Conservation (phyloP, 1,140 invertebrate genomes). For the Ladona fulva region DNA sequence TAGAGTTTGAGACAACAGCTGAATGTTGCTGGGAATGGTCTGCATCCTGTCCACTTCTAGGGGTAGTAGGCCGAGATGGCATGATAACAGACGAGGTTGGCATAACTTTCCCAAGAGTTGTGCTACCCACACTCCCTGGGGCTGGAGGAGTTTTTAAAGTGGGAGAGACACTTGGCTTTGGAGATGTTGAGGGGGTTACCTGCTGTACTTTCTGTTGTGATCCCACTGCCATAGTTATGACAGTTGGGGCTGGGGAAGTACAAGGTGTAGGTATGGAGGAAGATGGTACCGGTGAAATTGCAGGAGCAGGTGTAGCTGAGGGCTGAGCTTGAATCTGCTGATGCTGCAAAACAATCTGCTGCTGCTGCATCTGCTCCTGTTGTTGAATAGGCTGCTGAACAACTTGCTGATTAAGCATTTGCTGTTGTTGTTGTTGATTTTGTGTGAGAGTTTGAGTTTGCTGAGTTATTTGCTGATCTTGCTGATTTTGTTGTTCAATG, state of each 20-base stretch:
- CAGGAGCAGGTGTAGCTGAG: not conserved
- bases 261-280: not conserved
- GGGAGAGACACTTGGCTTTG: not conserved
- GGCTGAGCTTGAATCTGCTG: not conserved
- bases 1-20: not conserved
- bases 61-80: not conserved
- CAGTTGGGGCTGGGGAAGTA: not conserved
- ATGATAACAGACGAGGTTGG: not conserved
- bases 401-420: not conserved
- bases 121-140: not conserved
- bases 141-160: not conserved
- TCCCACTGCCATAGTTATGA: not conserved
- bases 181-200: not conserved
- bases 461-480: slow-evolving; percentile 31
- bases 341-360: not conserved
- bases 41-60: not conserved
- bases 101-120: not conserved
- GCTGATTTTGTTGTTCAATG: slow-evolving; percentile 31
- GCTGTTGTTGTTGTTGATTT: not conserved
- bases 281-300: not conserved
- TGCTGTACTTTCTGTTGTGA: not conserved
- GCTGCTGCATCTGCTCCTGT: not conserved
- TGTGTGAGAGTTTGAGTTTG: slow-evolving; percentile 32
- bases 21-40: not conserved
- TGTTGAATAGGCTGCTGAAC: not conserved